Evolutionary conservation across 2,888 invertebrate species (phyloP).

Genomic region (Macrosiphum euphorbiae): DNA sequence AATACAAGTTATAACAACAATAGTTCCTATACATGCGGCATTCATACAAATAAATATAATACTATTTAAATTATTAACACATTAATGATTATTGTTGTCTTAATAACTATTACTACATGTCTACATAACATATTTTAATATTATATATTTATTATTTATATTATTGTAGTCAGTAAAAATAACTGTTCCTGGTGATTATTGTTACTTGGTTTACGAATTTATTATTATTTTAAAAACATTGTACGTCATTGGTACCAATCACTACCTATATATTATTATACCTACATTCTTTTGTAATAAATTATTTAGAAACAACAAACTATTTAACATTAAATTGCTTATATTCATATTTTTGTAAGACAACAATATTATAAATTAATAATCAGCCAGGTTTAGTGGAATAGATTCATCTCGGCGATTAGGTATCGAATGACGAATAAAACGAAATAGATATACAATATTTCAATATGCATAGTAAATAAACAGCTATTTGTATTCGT

Average conservation of each 20-base stretch:
- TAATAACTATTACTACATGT: background rate
- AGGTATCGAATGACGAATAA: background rate
- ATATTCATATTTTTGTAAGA: background rate
- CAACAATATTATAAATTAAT: background rate
- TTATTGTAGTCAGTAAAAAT: background rate
- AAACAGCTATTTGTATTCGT: background rate
- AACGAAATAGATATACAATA: background rate
- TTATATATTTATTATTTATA: background rate
- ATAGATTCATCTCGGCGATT: background rate
- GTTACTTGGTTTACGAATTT: background rate
- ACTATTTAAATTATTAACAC: background rate
- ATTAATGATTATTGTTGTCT: constrained; percentile 6
- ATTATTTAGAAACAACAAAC: background rate
- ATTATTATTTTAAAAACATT: background rate
- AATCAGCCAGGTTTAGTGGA: background rate
- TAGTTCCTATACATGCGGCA: background rate
- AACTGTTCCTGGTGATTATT: background rate
- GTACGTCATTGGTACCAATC: background rate
- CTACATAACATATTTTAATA: background rate
- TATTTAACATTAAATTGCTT: background rate
- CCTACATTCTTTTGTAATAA: background rate
- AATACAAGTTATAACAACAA: constrained; percentile 28
- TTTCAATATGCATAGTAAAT: background rate
- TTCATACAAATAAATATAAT: constrained; percentile 17
- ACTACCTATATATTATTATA: background rate